Percentiles rank a stretch among this genome's conserved stretches.
Conservation (phyloP, 1,140 invertebrate species). For the Euwallacea similis region DNA sequence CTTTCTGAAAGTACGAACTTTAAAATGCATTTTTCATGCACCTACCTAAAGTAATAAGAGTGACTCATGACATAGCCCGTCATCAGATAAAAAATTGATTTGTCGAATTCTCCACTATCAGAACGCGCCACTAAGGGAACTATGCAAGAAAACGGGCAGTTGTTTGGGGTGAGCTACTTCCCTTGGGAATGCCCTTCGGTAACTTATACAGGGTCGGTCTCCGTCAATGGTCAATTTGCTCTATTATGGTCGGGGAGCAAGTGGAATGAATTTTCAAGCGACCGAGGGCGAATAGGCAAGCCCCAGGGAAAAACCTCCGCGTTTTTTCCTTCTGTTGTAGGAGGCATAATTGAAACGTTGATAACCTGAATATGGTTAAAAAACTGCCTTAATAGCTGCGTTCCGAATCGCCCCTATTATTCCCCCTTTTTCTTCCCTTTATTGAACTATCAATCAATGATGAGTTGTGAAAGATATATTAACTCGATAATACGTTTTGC, state of each 20-base stretch:
- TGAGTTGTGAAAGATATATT: conserved; percentile 13
- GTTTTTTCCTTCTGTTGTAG: not conserved
- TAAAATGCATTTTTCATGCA: too few species aligned
- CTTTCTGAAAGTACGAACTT: too few species aligned
- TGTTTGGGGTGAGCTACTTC: conserved; percentile 18
- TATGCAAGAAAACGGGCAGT: conserved; percentile 9
- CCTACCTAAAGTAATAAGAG: too few species aligned
- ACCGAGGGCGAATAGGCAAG: conserved; percentile 8
- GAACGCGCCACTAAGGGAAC: conserved; percentile 21
- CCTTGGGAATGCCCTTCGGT: conserved; percentile 17
- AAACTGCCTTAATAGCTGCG: not conserved
- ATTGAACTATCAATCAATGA: conserved; percentile 7
- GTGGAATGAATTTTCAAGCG: conserved; percentile 31
- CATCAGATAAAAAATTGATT: conserved; percentile 30
- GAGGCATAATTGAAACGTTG: conserved; percentile 5
- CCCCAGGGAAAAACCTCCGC: not conserved
- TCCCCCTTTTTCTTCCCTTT: not conserved
- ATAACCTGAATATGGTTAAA: not conserved
- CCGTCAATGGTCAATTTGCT: conserved; percentile 35
- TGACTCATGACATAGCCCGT: not conserved
- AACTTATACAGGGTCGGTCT: conserved; percentile 34
- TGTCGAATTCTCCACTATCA: conserved; percentile 15
- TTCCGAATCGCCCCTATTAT: conserved; percentile 3
- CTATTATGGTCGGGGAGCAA: conserved; percentile 31
- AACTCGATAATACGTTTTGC: conserved; percentile 1